Evolutionary conservation across 2,888 invertebrate species (phyloP).

Genomic region (Taphrorychus bicolor): DNA sequence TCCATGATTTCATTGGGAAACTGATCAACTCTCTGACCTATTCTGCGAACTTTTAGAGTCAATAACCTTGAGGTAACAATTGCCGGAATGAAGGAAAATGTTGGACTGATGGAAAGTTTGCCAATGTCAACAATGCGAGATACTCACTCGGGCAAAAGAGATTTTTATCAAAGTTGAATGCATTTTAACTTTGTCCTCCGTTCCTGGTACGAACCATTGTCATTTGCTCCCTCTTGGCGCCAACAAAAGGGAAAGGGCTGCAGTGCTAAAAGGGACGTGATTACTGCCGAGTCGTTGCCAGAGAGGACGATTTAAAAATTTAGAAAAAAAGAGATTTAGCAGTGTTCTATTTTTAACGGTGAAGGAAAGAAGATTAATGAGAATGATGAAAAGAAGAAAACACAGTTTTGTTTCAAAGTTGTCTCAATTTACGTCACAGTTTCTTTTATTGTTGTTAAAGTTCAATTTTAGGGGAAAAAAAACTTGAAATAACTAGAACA

Average conservation of each 20-base stretch:
- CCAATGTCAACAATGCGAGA: background rate
- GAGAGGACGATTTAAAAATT: slow-evolving; percentile 11
- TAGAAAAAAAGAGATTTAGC: background rate
- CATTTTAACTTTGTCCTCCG: slow-evolving; percentile 19
- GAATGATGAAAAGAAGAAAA: no score
- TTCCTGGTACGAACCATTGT: slow-evolving; percentile 22
- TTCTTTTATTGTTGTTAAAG: no score
- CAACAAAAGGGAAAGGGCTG: slow-evolving; percentile 22
- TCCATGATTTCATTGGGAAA: no score
- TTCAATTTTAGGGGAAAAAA: no score
- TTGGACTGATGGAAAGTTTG: background rate
- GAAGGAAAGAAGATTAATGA: background rate
- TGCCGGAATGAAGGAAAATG: background rate
- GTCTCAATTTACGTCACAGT: no score
- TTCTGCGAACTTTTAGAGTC: background rate
- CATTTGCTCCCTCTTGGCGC: slow-evolving; percentile 21
- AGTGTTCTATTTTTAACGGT: background rate
- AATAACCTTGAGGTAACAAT: background rate
- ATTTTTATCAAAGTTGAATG: slow-evolving; percentile 25
- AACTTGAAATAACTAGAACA: no score
- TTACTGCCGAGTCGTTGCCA: background rate
- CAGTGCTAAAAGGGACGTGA: slow-evolving; percentile 13
- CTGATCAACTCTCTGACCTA: no score
- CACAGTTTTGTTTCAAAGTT: no score
- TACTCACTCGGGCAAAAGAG: background rate